Base-by-base conservation (phyloP, 2,888 invertebrate species). In the Eurytoma californica region DNA sequence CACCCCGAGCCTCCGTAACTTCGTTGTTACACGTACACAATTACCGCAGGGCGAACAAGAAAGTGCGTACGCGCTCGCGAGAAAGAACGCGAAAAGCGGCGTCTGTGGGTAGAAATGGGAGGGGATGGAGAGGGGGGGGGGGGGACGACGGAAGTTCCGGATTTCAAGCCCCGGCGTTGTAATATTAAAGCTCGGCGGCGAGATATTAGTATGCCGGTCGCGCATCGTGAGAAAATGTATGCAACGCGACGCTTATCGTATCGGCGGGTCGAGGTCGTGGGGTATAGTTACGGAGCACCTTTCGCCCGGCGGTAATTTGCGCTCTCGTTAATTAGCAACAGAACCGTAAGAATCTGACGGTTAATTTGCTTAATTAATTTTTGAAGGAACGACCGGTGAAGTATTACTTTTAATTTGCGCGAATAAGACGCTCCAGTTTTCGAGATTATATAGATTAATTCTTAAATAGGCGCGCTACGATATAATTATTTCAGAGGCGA, bases 181-280 rank as follows among this genome's bases (percentile, higher is more conserved):
- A 53, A 60, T 67, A 58, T 74, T 67, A 66, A 60, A 49, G 58
- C 51, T 67, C 47, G 53, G 13, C 28, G 3, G 28, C 53, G 55
- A 12, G 16, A 39, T 65, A 73, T 63, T 70, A 70, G 60, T 70
- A 70, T 70, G 70, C 70, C 60, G 14, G 18, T 16, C 58, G 58
- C 57, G 70, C 3, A 39, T 24, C 55, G 30, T 28, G 51, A 67
- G 51, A 58, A 58, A 58, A 58, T 69, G 69, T 49, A 70, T 55
- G 70, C 24, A 60, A 70, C 60, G 60, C 60, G 70, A 70, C 60
- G 70, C 60, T 70, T 70, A 70, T 70, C 70, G 70, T 58, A 69
- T 69, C 69, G 58, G 58, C 24, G 55, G n/a, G 16, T 55, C 60
- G 9, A 60, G 60, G 47, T 20, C 2, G 13, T 13, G n/a, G 24